Evolutionary conservation across 1,140 invertebrate species (phyloP).

Genomic region (Drosophila sturtevanti): DNA sequence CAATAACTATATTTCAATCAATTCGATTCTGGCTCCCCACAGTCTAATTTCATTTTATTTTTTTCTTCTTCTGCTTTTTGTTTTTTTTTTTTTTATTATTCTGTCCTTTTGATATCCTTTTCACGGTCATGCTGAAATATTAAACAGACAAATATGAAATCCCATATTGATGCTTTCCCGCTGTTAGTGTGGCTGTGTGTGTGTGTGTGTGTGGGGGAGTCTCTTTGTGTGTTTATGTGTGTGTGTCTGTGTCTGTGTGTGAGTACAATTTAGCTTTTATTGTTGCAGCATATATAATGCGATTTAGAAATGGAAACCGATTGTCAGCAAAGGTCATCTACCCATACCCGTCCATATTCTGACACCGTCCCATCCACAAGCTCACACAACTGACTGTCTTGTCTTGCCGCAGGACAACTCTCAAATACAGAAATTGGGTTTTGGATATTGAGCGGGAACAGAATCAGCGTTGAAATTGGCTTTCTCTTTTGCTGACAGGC

Average conservation of each 20-base stretch:
- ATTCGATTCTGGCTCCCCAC: slow-evolving; percentile 35
- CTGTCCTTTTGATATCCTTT: slow-evolving; percentile 48
- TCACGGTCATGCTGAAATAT: slow-evolving; percentile 67
- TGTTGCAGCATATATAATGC: slow-evolving; percentile 65
- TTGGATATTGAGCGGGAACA: slow-evolving; percentile 30
- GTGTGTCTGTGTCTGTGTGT: slow-evolving; percentile 13
- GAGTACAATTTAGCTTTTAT: slow-evolving; percentile 76
- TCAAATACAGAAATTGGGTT: slow-evolving; percentile 17
- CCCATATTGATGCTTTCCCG: slow-evolving; percentile 60
- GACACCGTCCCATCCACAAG: slow-evolving; percentile 1
- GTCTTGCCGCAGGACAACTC: slow-evolving; percentile 44
- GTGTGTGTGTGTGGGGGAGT: not conserved
- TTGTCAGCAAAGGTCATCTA: slow-evolving; percentile 71
- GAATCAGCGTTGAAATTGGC: slow-evolving; percentile 26
- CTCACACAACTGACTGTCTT: slow-evolving; percentile 4
- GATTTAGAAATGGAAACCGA: slow-evolving; percentile 67
- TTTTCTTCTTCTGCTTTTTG: slow-evolving; percentile 23
- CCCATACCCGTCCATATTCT: slow-evolving; percentile 24
- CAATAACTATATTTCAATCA: slow-evolving; percentile 47
- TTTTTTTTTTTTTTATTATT: slow-evolving; percentile 22
- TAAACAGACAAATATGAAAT: slow-evolving; percentile 76
- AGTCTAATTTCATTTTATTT: slow-evolving; percentile 56
- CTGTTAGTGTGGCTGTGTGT: not conserved
- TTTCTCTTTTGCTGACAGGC: slow-evolving; percentile 66
- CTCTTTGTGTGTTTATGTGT: no score